Base-by-base conservation (phyloP, 2,797 vertebrate genomes). In the Spatula versicolor region DNA sequence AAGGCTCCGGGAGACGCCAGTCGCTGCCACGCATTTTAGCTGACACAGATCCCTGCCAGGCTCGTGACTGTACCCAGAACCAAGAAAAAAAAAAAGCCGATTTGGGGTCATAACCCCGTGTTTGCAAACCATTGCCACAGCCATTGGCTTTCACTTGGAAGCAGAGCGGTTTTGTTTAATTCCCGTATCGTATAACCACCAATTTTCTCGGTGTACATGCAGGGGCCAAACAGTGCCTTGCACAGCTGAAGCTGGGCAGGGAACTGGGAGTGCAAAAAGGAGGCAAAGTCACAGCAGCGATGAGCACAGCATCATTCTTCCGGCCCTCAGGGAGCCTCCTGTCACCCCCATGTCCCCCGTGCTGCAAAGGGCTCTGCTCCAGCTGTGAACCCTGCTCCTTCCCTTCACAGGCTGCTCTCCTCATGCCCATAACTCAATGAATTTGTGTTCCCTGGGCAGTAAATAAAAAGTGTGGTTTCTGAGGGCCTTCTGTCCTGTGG, bases 11-110 rank as follows among this genome's bases (percentile, higher is more conserved):
- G 88, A 94, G 93, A 93, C 2, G 1, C 35, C 81, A 74, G 33
- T 75, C 74, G 68, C 84, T 94, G 90, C 86, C 88, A 80, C 37
- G 31, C 68, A 62, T 94, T 95, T 93, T 85, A 93, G 68, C 75
- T 95, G 82, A 89, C 75, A 54, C 2, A 1, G 84, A 95, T 85
- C 85, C 72, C 82, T 91, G 94, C 81, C 90, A 95, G 88, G 72
- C 92, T 95, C 19, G 4, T 96, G 95, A 96, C 92, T 93, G 48
- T 92, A 94, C 92, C 78, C 84, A 95, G 86, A 93, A 75, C 25
- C 0, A 2, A 87, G 75, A n/a, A n/a, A 39, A 5, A 25, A 64
- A 30, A 64, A 92, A 64, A 30, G 31, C 62, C 90, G 64, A 71
- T 68, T 88, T 64, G 31, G 30, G 35, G 72, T 91, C 92, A 82